phyloP scores from a whole-genome alignment of 2,888 invertebrate species.

The Nephrotoma guestfalica region DNA sequence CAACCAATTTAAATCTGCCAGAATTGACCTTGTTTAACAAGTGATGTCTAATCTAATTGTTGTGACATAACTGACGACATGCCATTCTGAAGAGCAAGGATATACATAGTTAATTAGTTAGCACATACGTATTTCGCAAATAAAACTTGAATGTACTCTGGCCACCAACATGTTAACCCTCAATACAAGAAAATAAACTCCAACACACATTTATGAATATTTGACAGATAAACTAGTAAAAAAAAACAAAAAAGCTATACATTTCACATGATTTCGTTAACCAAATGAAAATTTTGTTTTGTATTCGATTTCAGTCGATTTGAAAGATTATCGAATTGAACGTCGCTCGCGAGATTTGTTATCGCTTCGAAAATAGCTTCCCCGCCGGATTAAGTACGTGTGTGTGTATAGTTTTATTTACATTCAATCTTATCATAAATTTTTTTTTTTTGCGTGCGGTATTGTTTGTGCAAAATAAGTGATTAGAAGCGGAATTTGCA shows the following conservation, averaged over 20 bases:
- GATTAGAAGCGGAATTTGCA: neutral
- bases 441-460: neutral
- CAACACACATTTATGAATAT: neutral
- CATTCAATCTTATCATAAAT: neutral
- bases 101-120: too few relatives aligned
- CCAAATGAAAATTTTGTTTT: conserved; percentile 1
- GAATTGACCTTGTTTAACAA: too few relatives aligned
- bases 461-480: neutral
- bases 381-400: neutral
- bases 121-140: too few relatives aligned
- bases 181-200: neutral
- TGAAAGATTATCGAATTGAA: neutral
- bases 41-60: too few relatives aligned
- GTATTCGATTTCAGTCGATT: neutral
- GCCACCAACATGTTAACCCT: neutral
- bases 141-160: neutral
- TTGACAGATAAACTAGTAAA: neutral
- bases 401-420: neutral
- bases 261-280: neutral
- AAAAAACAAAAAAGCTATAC: neutral
- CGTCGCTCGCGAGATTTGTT: neutral
- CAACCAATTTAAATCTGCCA: too few relatives aligned
- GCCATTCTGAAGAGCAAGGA: too few relatives aligned
- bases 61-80: too few relatives aligned
- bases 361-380: neutral